phyloP scores from a whole-genome alignment of 2,113 vertebrate genomes.

The Numida meleagris region DNA sequence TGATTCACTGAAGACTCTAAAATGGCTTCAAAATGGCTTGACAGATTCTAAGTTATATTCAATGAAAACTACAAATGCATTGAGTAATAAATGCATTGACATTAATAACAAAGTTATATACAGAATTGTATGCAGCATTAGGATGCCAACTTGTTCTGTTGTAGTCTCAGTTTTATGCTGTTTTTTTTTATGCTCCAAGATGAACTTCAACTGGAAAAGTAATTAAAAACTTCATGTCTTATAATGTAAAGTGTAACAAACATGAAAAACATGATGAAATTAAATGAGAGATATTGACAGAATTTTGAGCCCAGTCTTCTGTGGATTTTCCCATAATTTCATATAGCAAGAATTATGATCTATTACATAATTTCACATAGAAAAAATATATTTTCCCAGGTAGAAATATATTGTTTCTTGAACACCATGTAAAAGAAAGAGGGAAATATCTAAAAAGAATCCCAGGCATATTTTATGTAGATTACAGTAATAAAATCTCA shows the following conservation, averaged over 20 bases:
- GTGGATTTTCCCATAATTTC: neutral
- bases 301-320: neutral
- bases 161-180: neutral
- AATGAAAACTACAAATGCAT: neutral
- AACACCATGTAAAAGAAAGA: neutral
- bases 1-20: neutral
- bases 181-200: neutral
- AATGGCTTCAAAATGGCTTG: neutral
- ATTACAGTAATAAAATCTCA: slow-evolving; percentile 65
- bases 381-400: neutral
- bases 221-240: neutral
- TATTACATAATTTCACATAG: neutral
- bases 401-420: neutral
- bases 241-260: neutral
- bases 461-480: slow-evolving; percentile 54
- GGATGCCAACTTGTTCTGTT: neutral
- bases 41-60: neutral
- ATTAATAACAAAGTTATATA: neutral
- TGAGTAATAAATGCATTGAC: neutral
- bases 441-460: slow-evolving; percentile 37
- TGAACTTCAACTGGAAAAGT: neutral
- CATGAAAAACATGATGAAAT: neutral
- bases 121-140: neutral
- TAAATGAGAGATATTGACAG: neutral
- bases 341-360: neutral